These are phyloP conservation scores for Tetraodon nigroviridis DNA, from an alignment of 2,113 vertebrate species.

Conservation along the genomic window DNA sequence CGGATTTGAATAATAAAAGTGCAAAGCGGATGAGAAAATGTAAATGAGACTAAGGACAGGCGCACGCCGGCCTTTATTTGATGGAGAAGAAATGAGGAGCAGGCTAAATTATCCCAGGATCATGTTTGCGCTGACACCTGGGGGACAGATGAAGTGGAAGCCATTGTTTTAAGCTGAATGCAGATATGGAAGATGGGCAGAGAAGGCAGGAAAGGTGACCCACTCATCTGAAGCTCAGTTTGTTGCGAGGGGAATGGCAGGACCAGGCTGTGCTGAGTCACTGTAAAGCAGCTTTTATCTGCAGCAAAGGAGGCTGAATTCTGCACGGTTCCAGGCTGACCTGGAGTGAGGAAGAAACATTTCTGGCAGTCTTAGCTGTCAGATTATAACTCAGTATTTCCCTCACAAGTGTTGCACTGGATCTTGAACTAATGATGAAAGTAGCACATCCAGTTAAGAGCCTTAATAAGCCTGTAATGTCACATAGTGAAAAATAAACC, in stretches of 20 bases:
- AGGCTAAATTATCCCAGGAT: slow-evolving; percentile 43
- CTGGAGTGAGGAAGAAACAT: no score
- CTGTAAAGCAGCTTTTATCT: no score
- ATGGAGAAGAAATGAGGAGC: slow-evolving; percentile 52
- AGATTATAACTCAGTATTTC: no score
- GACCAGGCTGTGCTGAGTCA: slow-evolving; percentile 22
- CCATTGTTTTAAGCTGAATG: slow-evolving; percentile 44
- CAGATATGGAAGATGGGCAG: slow-evolving; percentile 28
- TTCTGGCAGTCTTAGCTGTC: no score
- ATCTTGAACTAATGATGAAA: not conserved
- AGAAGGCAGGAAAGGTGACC: slow-evolving; percentile 39
- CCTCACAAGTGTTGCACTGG: not conserved
- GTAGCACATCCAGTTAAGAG: not conserved
- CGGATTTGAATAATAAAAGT: slow-evolving; percentile 75
- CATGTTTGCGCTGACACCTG: slow-evolving; percentile 59
- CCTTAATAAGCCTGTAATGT: not conserved
- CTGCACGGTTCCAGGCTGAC: no score
- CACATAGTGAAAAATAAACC: not conserved
- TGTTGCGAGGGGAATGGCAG: not conserved
- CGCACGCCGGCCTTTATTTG: slow-evolving; percentile 38
- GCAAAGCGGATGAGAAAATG: slow-evolving; percentile 67
- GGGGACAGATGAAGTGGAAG: slow-evolving; percentile 47
- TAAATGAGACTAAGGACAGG: slow-evolving; percentile 53
- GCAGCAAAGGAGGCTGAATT: no score
- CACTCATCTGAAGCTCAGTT: slow-evolving; percentile 16